These are phyloP conservation scores for Syritta pipiens DNA, from an alignment of 2,888 invertebrate genomes.

Conservation along the genomic window DNA sequence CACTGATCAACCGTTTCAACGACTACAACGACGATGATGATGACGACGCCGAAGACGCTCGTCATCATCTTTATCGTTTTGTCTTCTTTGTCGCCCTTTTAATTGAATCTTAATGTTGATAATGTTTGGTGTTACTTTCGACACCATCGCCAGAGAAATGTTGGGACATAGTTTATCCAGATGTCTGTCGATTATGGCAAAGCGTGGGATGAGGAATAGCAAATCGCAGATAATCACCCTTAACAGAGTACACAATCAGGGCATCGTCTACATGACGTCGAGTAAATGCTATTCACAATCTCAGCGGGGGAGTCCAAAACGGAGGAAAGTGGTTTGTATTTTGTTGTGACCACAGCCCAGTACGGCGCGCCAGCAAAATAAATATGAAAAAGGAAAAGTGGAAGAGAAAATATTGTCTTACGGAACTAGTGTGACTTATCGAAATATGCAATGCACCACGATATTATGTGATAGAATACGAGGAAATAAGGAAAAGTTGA, in stretches of 20 bases:
- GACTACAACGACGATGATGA: too few relatives aligned
- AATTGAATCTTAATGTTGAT: constrained; percentile 10
- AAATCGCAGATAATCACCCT: neutral
- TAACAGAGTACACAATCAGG: too few relatives aligned
- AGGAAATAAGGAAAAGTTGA: neutral
- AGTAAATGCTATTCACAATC: too few relatives aligned
- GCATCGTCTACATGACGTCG: too few relatives aligned
- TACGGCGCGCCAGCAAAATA: constrained; percentile 1
- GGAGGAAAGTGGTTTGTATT: too few relatives aligned
- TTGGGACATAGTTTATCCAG: neutral
- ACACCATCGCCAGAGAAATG: constrained; percentile 10
- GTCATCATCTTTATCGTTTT: constrained; percentile 41
- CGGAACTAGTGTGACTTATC: constrained; percentile 27
- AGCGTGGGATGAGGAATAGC: neutral
- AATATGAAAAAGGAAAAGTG: constrained; percentile 4
- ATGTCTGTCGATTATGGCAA: constrained; percentile 8
- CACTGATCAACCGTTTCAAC: too few relatives aligned
- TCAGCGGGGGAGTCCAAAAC: too few relatives aligned
- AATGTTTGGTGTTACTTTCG: constrained; percentile 25
- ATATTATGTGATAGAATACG: neutral
- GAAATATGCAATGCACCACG: neutral
- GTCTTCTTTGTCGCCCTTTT: constrained; percentile 44
- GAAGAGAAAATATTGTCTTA: constrained; percentile 8
- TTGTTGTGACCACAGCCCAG: neutral
- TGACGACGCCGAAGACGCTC: constrained; percentile 12